Evolutionary conservation across 2,888 invertebrate genomes (phyloP).

Genomic region (Rhagonycha lutea): DNA sequence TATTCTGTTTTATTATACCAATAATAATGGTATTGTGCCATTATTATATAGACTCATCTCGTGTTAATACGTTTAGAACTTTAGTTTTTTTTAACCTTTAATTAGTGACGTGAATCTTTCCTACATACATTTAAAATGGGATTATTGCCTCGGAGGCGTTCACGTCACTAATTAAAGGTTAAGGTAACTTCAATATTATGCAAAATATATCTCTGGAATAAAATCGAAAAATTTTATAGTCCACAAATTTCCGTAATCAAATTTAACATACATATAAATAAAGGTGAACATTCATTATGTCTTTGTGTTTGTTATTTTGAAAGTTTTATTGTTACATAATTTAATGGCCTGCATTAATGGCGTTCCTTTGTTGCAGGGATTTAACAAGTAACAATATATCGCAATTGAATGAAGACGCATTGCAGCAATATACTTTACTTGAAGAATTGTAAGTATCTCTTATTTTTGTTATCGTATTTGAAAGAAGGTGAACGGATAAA

Average conservation of each 20-base stretch:
- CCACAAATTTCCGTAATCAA: not conserved
- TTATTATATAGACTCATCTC: too few relatives aligned
- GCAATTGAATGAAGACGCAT: conserved; percentile 69
- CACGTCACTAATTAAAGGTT: too few relatives aligned
- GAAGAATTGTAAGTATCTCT: conserved; percentile 71
- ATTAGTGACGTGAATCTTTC: too few relatives aligned
- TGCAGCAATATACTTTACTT: conserved; percentile 68
- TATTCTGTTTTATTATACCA: too few relatives aligned
- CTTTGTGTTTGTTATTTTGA: not conserved
- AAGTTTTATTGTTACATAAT: conserved; percentile 1
- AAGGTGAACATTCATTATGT: not conserved
- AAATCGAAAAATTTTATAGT: not conserved
- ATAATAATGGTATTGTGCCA: too few relatives aligned
- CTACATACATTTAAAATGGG: too few relatives aligned
- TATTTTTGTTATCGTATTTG: conserved; percentile 18
- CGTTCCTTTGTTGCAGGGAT: conserved; percentile 66
- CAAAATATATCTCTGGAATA: too few relatives aligned
- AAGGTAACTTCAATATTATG: too few relatives aligned
- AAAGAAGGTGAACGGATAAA: conserved; percentile 20
- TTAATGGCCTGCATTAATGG: not conserved
- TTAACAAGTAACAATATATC: conserved; percentile 82
- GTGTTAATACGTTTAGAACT: too few relatives aligned
- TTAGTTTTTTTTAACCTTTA: too few relatives aligned
- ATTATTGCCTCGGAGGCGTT: too few relatives aligned
- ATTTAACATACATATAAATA: not conserved